These are phyloP conservation scores for Oriolus oriolus DNA, from an alignment of 2,113 vertebrate genomes.

Conservation along the genomic window DNA sequence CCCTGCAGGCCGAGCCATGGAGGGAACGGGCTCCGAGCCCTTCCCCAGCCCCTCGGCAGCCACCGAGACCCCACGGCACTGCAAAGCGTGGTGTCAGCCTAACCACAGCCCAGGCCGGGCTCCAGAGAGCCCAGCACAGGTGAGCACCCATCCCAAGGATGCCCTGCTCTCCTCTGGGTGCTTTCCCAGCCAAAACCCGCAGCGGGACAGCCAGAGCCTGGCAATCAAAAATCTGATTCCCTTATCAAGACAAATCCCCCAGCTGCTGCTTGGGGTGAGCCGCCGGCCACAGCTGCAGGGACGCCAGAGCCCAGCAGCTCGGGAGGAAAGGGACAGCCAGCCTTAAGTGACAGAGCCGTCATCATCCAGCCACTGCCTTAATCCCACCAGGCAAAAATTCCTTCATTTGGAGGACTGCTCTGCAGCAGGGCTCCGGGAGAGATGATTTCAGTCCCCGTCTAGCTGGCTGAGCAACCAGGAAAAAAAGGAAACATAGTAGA, in stretches of 20 bases:
- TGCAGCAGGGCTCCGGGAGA: background rate
- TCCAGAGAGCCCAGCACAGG: background rate
- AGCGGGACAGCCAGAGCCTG: background rate
- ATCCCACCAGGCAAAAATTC: background rate
- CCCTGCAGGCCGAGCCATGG: background rate
- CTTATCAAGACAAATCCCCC: background rate
- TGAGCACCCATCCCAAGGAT: background rate
- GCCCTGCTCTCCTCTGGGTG: accelerated
- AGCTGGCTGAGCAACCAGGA: background rate
- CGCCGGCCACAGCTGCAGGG: background rate
- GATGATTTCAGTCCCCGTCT: background rate
- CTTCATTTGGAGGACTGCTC: background rate
- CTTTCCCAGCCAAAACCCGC: accelerated
- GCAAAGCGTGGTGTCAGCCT: background rate
- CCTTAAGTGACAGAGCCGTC: background rate
- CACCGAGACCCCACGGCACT: background rate
- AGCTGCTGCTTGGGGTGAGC: background rate
- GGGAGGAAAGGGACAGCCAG: background rate
- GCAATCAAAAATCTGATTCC: background rate
- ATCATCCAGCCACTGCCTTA: background rate
- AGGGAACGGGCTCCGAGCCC: background rate
- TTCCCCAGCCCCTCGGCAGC: background rate
- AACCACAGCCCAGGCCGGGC: background rate
- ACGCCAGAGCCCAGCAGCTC: background rate
- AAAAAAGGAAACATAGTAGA: background rate